Percentiles rank a stretch among this genome's conserved stretches.
phyloP scores from a whole-genome alignment of 2,888 invertebrate species.

The Scaptomyza polygonia region DNA sequence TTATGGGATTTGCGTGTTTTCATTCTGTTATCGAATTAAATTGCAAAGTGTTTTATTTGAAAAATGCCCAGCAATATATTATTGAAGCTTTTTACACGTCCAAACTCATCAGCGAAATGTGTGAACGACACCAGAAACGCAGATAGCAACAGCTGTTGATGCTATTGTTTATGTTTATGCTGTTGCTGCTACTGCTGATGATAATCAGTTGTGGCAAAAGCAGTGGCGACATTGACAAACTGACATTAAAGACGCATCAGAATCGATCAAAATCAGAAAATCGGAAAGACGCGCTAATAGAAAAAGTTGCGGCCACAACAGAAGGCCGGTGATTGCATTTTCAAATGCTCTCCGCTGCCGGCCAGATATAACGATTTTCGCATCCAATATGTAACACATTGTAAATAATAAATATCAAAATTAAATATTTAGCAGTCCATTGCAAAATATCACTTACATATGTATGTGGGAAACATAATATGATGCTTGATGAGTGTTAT shows the following conservation, averaged over 20 bases:
- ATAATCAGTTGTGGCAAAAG: conserved; percentile 44
- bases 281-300: conserved; percentile 58
- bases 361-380: neutral
- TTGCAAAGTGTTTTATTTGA: conserved; percentile 49
- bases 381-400: neutral
- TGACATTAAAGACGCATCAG: conserved; percentile 74
- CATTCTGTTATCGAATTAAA: conserved; percentile 1
- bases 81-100: conserved; percentile 36
- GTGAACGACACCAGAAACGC: conserved; percentile 30
- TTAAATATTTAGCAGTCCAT: neutral
- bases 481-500: neutral
- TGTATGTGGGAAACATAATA: neutral
- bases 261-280: conserved; percentile 64
- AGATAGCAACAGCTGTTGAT: conserved; percentile 56
- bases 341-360: conserved; percentile 9
- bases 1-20: neutral
- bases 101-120: conserved; percentile 68
- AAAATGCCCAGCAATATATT: conserved; percentile 52
- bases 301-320: conserved; percentile 57
- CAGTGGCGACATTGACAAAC: conserved; percentile 47
- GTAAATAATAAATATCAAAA: neutral
- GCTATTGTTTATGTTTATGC: neutral
- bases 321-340: conserved; percentile 14
- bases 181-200: conserved; percentile 40
- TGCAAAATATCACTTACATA: no score